Conservation (phyloP, 2,888 invertebrate genomes). For the Drosophila mayaguana region DNA sequence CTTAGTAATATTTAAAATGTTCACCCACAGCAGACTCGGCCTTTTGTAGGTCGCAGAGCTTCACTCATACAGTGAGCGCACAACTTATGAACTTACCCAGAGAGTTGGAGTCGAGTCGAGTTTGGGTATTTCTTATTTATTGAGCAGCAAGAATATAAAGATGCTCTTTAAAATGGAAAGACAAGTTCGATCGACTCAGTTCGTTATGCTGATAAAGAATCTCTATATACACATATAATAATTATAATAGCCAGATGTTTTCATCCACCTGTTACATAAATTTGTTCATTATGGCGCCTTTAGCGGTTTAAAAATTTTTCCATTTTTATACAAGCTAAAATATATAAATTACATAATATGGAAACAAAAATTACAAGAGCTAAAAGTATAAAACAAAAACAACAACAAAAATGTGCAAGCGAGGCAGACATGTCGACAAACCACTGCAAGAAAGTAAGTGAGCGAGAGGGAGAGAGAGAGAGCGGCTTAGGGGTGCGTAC, state of each 20-base stretch:
- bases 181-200: background rate
- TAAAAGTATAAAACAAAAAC: background rate
- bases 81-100: background rate
- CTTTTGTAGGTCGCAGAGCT: background rate
- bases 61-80: background rate
- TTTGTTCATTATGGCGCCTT: background rate
- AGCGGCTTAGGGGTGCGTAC: background rate
- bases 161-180: background rate
- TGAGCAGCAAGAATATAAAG: background rate
- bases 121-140: background rate
- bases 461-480: background rate
- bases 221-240: background rate
- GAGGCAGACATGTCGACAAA: background rate
- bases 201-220: constrained; percentile 1
- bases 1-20: no score
- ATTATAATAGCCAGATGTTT: constrained; percentile 5
- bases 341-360: constrained; percentile 11
- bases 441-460: background rate
- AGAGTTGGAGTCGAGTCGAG: background rate
- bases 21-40: no score
- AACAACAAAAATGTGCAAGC: constrained; percentile 14
- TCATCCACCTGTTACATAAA: constrained; percentile 8
- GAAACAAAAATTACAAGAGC: background rate
- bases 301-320: constrained; percentile 1
- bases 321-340: constrained; percentile 3